Base-by-base conservation (phyloP, 2,888 invertebrate species). In the Beris chalybata region DNA sequence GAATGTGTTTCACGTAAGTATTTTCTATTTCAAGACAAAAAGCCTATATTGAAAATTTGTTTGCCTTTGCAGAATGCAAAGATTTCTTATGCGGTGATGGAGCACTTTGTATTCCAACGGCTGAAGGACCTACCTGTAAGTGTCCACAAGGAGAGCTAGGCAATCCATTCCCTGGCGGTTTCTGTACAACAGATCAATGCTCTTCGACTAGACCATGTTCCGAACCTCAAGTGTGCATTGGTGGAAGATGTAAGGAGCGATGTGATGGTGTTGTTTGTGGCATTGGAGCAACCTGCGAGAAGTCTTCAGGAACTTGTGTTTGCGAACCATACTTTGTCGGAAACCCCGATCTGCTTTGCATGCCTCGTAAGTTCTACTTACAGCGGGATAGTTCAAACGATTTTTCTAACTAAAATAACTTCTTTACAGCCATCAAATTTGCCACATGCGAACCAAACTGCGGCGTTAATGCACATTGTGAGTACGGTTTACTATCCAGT, bases 151-250 rank as follows among this genome's bases (percentile, higher is more conserved):
- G 93, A 55, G 90, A 89, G 78, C 86, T 89, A 66, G 95, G 95
- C 22, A 95, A 95, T 81, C 94, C 95, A 6, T 95, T 95, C 83
- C 92, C 94, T 1, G 95, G 95, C 31, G 95, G 95, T 47, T 85
- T 85, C 64, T 95, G 95, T 76, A 84, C 85, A 64, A 88, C 90
- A 61, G 94, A 94, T 79, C 84, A 92, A 63, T 95, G 95, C 78
- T 92, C 92, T 0, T 83, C 88, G 4, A 85, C 87, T 0, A 83
- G 89, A 61, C 91, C 92, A 0, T 95, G 95, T 73, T 86, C 86
- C 38, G 87, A 89, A 57, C 91, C 92, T 0, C 86, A 90, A 73
- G 86, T 92, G 2, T 95, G 95, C 77, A 90, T 95, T 69, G 88
- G 90, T 22, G 94, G 94, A 31, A 86, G 95, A 69, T 95, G 95